Evolutionary conservation across 2,888 invertebrate species (phyloP).

Genomic region (Lagria hirta): DNA sequence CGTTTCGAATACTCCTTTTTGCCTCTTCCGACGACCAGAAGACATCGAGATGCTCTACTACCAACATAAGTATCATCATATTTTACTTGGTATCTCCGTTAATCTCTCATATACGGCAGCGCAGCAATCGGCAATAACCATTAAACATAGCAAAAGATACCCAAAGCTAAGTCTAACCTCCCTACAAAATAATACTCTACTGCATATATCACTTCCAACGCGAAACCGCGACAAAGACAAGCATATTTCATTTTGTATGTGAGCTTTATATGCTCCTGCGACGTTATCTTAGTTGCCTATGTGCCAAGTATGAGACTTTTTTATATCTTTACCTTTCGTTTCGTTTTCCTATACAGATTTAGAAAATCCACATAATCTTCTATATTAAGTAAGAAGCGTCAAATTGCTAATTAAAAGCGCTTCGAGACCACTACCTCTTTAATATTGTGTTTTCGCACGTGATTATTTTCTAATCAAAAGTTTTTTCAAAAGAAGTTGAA

Average conservation of each 20-base stretch:
- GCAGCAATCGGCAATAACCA: constrained; percentile 52
- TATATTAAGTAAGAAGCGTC: no score
- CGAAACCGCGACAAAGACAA: constrained; percentile 46
- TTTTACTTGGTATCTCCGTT: constrained; percentile 49
- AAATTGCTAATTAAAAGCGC: no score
- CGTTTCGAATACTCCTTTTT: constrained; percentile 29
- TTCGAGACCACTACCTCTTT: no score
- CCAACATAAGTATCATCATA: constrained; percentile 44
- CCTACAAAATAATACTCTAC: constrained; percentile 46
- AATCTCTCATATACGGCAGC: constrained; percentile 48
- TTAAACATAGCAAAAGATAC: constrained; percentile 51
- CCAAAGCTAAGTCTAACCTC: constrained; percentile 48
- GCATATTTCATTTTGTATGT: constrained; percentile 52
- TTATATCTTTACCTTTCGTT: no score
- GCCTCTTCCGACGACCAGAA: constrained; percentile 12
- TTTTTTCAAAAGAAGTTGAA: no score
- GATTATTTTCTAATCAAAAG: no score
- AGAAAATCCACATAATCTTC: no score
- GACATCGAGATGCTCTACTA: constrained; percentile 19
- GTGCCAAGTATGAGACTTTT: constrained; percentile 33
- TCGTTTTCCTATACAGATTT: no score
- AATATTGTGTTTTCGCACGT: no score
- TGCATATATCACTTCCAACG: constrained; percentile 47
- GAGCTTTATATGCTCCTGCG: constrained; percentile 47
- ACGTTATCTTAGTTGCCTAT: constrained; percentile 52